These are phyloP conservation scores for Actinia equina DNA, from an alignment of 64 coral and sea anemone species.

Conservation along the genomic window DNA sequence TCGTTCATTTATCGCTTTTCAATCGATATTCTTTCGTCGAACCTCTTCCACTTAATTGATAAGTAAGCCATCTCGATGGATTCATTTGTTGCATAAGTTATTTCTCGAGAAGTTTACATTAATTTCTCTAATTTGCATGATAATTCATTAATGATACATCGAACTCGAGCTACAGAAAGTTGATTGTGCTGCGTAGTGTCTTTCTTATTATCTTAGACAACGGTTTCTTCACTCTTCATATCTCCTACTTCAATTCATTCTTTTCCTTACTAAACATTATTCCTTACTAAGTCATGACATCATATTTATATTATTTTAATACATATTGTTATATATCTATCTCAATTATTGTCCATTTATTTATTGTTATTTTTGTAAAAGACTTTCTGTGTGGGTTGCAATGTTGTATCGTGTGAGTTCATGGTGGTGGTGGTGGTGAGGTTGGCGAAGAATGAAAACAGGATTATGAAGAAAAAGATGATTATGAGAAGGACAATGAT, in stretches of 20 bases:
- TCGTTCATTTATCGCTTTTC: not conserved
- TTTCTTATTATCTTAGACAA: not conserved
- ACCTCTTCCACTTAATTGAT: too few relatives aligned
- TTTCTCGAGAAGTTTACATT: not conserved
- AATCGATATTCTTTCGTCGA: not conserved
- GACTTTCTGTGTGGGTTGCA: too few relatives aligned
- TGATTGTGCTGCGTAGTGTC: not conserved
- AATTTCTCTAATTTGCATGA: not conserved
- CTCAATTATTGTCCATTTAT: too few relatives aligned
- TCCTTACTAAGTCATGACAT: too few relatives aligned
- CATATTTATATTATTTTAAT: too few relatives aligned
- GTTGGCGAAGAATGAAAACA: too few relatives aligned
- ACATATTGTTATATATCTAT: too few relatives aligned
- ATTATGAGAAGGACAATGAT: not conserved
- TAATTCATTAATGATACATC: not conserved
- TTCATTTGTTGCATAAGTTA: too few relatives aligned
- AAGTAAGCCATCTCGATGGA: too few relatives aligned
- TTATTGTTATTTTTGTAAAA: too few relatives aligned
- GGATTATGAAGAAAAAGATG: not conserved
- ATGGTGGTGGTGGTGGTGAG: too few relatives aligned
- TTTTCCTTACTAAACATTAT: not conserved
- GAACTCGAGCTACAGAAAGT: not conserved
- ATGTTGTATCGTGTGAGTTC: too few relatives aligned
- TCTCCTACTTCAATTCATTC: not conserved
- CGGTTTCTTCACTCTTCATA: not conserved